These are phyloP conservation scores for Drosophila murphyi DNA, from an alignment of 1,140 invertebrate species.

Conservation along the genomic window DNA sequence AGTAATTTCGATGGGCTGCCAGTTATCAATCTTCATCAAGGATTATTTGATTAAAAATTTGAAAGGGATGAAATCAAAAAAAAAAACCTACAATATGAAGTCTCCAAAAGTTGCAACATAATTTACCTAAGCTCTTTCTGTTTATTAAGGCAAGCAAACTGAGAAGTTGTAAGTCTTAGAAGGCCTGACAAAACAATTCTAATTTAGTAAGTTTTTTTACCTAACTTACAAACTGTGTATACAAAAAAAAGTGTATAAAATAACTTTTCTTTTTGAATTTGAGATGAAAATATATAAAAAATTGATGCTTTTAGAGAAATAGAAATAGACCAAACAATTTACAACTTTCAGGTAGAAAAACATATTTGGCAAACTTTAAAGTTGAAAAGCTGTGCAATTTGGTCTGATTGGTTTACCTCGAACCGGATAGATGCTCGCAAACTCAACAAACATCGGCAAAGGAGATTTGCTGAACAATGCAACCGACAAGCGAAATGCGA, in stretches of 20 bases:
- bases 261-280: too few relatives aligned
- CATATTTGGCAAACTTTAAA: too few relatives aligned
- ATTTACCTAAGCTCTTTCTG: not conserved
- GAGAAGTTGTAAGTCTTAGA: too few relatives aligned
- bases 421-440: constrained; percentile 10
- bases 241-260: too few relatives aligned
- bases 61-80: constrained; percentile 11
- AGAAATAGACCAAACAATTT: too few relatives aligned
- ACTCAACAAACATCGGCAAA: constrained; percentile 48
- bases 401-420: not conserved
- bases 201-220: too few relatives aligned
- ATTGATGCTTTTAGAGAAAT: too few relatives aligned
- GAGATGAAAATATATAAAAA: too few relatives aligned
- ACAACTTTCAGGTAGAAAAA: too few relatives aligned
- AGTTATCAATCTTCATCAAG: constrained; percentile 66
- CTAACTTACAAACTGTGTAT: too few relatives aligned
- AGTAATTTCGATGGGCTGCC: constrained; percentile 29
- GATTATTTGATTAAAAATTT: constrained; percentile 51
- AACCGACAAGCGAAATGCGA: constrained; percentile 64
- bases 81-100: constrained; percentile 1
- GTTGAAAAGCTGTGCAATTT: too few relatives aligned
- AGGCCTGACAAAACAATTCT: too few relatives aligned
- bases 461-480: constrained; percentile 63
- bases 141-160: not conserved
- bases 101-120: not conserved